Base-by-base conservation (phyloP, 2,797 vertebrate genomes). In the Valencia hispanica region DNA sequence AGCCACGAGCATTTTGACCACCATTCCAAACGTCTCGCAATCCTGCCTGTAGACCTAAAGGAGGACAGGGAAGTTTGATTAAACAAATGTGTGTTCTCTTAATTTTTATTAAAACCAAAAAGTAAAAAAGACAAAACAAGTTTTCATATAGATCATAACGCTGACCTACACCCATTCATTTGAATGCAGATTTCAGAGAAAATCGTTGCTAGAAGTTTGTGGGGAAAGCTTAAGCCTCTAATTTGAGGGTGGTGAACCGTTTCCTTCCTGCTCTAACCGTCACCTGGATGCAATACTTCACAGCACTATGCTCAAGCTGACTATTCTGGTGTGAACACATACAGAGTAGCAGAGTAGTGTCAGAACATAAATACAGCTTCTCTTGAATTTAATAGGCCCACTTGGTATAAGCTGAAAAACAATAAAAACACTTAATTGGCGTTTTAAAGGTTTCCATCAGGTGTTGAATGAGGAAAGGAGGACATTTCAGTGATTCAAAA, bases 1-100 rank as follows among this genome's bases (percentile, higher is more conserved):
- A 70, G 97, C 96, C 66, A 99, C 97, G 2, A 99, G 94, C 98
- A 99, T 99, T 94, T 98, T 99, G 89, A 99, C 98, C 77, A 99
- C 98, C 96, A 97, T 97, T 72, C 97, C 97, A 30, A 99, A 99
- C 0, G 97, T 98, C 94, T 99, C 98, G 65, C 97, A 99, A 94
- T 99, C 98, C 90, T 98, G 97, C 47, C 96, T 96, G 93, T 99
- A 99, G 72, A 98, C 94, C 98, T 99, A 90, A 8, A 61, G 9
- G 7, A 12, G 12, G n/a, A 72, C 6, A 43, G 48, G 25, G 48
- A 73, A 68, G 5, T n/a, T 9, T 27, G 14, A 45, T 68, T 68
- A 9, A 57, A 57, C n/a, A 2, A 70, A 30, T 6, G 15, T 22
- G 8, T 39, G n/a, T 51, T 36, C 18, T 39, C 17, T 50, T 45